Percentiles rank a stretch among this genome's conserved stretches.
Conservation (phyloP, 1,140 invertebrate genomes). For the Macrobrachium rosenbergii region DNA sequence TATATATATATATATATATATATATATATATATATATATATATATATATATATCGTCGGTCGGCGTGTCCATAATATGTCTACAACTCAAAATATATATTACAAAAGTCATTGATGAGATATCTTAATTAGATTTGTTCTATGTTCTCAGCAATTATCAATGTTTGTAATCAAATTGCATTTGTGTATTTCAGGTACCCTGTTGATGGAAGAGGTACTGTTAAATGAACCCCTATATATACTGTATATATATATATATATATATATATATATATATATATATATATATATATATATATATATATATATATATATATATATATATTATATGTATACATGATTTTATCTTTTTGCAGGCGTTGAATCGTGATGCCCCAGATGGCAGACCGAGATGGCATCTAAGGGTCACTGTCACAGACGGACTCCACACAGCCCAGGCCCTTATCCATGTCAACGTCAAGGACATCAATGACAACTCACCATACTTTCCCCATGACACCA, state of each 20-base stretch:
- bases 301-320: neutral
- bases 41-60: too few relatives aligned
- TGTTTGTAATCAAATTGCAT: too few relatives aligned
- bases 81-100: too few relatives aligned
- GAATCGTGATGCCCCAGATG: slow-evolving; percentile 16
- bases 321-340: neutral
- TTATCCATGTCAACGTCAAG: slow-evolving; percentile 42
- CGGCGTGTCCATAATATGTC: too few relatives aligned
- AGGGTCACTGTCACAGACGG: slow-evolving; percentile 18
- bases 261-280: neutral
- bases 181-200: too few relatives aligned
- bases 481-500: slow-evolving; percentile 40
- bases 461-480: slow-evolving; percentile 47
- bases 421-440: neutral
- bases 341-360: slow-evolving; percentile 11
- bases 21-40: too few relatives aligned
- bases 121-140: too few relatives aligned
- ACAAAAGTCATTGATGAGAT: too few relatives aligned
- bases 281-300: neutral
- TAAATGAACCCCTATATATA: too few relatives aligned
- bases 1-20: too few relatives aligned
- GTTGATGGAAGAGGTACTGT: too few relatives aligned
- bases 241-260: neutral
- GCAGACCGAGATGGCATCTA: slow-evolving; percentile 14
- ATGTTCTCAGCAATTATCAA: too few relatives aligned